Evolutionary conservation across 1,140 invertebrate species (phyloP).

Genomic region (Cotesia glomerata): DNA sequence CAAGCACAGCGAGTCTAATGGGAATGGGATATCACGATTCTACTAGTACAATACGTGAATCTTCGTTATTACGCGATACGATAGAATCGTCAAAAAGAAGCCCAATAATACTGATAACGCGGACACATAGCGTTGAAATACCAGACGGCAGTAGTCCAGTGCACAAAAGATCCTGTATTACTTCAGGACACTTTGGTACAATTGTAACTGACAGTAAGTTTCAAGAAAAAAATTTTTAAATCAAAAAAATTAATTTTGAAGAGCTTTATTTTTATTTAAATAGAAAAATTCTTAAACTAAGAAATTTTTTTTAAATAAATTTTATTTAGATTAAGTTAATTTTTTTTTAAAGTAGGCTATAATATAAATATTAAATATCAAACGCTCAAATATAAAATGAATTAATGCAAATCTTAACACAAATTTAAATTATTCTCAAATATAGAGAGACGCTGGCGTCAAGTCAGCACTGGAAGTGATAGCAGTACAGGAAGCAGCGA

Average conservation of each 20-base stretch:
- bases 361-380: not conserved
- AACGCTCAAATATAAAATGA: not conserved
- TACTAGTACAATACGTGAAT: constrained; percentile 30
- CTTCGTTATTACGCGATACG: constrained; percentile 26
- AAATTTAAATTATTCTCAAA: not conserved
- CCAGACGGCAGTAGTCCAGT: constrained; percentile 51
- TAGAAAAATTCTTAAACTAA: too few relatives aligned
- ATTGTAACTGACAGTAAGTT: constrained; percentile 49
- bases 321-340: too few relatives aligned
- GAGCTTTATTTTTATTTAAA: too few relatives aligned
- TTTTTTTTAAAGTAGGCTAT: too few relatives aligned
- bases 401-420: constrained; percentile 10
- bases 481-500: constrained; percentile 59
- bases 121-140: constrained; percentile 75
- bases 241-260: too few relatives aligned
- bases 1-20: constrained; percentile 53
- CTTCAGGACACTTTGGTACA: constrained; percentile 31
- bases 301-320: too few relatives aligned
- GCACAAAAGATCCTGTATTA: constrained; percentile 39
- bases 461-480: constrained; percentile 56
- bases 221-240: not conserved
- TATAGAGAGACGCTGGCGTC: constrained; percentile 55
- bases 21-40: constrained; percentile 53
- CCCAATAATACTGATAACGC: constrained; percentile 73
- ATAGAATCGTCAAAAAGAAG: constrained; percentile 62